A percentile compares a stretch with the other conserved stretches of the same genome.
phyloP scores from a whole-genome alignment of 2,888 invertebrate genomes.

The Lepetodrilus schrolli region DNA sequence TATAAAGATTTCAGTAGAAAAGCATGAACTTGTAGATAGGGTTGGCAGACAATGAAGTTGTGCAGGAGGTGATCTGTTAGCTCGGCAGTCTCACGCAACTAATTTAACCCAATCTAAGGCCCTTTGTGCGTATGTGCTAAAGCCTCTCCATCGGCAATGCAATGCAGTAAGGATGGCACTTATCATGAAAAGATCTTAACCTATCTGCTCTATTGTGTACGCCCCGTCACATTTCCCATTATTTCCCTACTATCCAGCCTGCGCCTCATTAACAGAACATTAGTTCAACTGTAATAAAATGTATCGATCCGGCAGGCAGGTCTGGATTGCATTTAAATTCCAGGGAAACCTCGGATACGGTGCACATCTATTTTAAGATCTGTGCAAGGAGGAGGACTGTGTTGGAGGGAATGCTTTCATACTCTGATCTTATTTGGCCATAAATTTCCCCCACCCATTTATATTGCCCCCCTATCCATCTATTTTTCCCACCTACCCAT shows the following conservation, averaged over 20 bases:
- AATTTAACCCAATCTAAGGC: not conserved
- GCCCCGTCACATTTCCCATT: constrained; percentile 14
- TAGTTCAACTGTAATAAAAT: constrained; percentile 29
- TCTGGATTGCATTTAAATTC: not conserved
- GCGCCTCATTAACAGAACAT: constrained; percentile 26
- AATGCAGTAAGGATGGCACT: not conserved
- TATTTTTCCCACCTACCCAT: no score
- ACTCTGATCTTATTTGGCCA: not conserved
- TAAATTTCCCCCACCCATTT: no score
- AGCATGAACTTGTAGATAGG: constrained; percentile 26
- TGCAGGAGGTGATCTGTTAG: not conserved
- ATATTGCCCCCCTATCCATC: no score
- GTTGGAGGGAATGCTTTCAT: not conserved
- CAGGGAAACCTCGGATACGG: not conserved
- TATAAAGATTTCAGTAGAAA: constrained; percentile 23
- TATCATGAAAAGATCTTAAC: constrained; percentile 24
- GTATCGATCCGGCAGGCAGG: constrained; percentile 6
- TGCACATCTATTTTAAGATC: not conserved
- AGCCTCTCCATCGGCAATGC: not conserved
- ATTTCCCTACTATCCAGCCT: not conserved
- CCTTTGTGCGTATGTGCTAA: constrained; percentile 2
- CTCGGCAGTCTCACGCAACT: not conserved
- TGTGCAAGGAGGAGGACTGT: no score
- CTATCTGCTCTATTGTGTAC: constrained; percentile 13
- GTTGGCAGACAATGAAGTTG: not conserved